Conservation (phyloP, 2,797 vertebrate species). For the Rhodeus uyekii region DNA sequence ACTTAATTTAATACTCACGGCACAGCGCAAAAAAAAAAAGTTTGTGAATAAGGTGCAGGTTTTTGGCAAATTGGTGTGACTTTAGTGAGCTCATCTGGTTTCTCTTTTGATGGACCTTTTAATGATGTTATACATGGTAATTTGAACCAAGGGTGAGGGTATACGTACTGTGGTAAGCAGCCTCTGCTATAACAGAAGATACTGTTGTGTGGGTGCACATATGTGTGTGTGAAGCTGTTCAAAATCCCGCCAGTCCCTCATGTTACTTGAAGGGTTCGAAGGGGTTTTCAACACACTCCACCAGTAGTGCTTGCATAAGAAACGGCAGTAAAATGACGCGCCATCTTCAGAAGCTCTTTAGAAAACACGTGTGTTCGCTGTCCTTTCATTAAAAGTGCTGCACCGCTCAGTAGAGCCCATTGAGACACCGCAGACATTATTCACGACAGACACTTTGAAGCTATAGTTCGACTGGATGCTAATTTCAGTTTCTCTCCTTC, state of each 20-base stretch:
- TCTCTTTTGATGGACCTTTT: conserved; percentile 4
- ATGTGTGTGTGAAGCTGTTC: conserved; percentile 38
- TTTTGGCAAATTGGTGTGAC: neutral
- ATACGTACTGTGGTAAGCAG: conserved; percentile 20
- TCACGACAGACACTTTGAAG: conserved; percentile 40
- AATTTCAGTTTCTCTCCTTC: conserved; percentile 29
- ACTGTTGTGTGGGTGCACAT: conserved; percentile 42
- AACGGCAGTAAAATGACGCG: conserved; percentile 53
- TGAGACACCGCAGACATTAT: conserved; percentile 26
- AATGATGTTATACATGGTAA: neutral
- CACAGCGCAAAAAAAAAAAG: neutral
- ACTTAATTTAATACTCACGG: neutral
- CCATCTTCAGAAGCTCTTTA: conserved; percentile 49
- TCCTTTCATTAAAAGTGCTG: conserved; percentile 52
- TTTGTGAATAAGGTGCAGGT: neutral
- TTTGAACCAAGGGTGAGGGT: neutral
- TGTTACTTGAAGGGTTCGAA: conserved; percentile 14
- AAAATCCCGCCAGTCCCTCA: conserved; percentile 32
- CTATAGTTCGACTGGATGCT: conserved; percentile 10
- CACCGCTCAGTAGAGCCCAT: conserved; percentile 35
- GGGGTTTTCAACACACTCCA: conserved; percentile 45
- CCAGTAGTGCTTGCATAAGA: conserved; percentile 67
- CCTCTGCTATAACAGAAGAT: conserved; percentile 43
- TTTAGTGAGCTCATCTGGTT: conserved; percentile 3
- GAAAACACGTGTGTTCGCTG: conserved; percentile 43